These are phyloP conservation scores for Aurelia coerulea DNA, from an alignment of 30 jellyfish, hydroid and myxozoan genomes.

Conservation along the genomic window DNA sequence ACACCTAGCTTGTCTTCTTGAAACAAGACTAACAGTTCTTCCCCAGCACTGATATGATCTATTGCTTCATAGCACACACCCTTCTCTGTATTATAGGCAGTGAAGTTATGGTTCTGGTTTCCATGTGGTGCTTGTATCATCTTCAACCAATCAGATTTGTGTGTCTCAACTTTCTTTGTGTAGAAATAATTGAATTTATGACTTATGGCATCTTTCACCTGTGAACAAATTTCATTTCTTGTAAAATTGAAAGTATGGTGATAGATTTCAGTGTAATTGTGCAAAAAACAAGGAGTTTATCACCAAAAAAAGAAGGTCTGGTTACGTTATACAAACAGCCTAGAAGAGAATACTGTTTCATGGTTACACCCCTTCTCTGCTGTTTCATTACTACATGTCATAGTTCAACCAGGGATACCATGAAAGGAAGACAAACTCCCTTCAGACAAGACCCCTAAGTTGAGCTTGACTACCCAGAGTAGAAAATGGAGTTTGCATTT, in stretches of 20 bases:
- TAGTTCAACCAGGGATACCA: too few relatives aligned
- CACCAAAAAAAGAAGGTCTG: too few relatives aligned
- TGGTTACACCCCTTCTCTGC: too few relatives aligned
- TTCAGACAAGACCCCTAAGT: too few relatives aligned
- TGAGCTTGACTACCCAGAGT: too few relatives aligned
- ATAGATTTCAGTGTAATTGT: too few relatives aligned
- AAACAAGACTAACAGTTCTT: constrained; percentile 54
- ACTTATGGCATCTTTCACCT: constrained; percentile 53
- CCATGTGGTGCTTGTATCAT: constrained; percentile 63
- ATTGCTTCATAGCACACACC: constrained; percentile 66
- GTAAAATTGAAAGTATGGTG: background rate
- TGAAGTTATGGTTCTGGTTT: constrained; percentile 7
- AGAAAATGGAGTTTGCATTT: too few relatives aligned
- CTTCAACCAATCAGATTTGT: constrained; percentile 71
- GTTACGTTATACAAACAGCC: too few relatives aligned
- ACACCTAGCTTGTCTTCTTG: constrained; percentile 30
- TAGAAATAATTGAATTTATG: constrained; percentile 21
- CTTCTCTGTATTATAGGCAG: constrained; percentile 25
- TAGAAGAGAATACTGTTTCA: too few relatives aligned
- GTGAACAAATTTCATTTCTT: background rate
- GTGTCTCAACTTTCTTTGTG: constrained; percentile 25
- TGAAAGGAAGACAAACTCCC: too few relatives aligned
- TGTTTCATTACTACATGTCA: too few relatives aligned
- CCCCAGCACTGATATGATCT: constrained; percentile 34
- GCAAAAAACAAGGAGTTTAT: too few relatives aligned